Evolutionary conservation across 2,113 vertebrate genomes (phyloP).

Genomic region (Pleuronectes platessa): DNA sequence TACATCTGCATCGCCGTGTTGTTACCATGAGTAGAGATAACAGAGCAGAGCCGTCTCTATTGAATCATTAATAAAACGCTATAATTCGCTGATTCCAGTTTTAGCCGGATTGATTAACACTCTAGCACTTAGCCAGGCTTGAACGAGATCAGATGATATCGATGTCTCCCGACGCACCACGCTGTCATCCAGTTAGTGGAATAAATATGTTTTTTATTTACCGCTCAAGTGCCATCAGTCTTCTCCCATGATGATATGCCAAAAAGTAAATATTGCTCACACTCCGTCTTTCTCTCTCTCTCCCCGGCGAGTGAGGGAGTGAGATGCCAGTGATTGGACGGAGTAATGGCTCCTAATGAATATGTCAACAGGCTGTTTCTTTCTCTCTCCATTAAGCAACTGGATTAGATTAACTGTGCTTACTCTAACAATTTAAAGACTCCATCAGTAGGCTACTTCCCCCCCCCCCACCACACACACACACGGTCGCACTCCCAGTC

Average conservation of each 20-base stretch:
- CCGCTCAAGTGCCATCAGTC: conserved; percentile 54
- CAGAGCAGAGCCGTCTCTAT: conserved; percentile 58
- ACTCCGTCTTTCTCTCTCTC: conserved; percentile 4
- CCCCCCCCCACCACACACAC: conserved; percentile 23
- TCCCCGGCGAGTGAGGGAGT: conserved; percentile 53
- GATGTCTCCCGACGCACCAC: conserved; percentile 49
- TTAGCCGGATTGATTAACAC: conserved; percentile 73
- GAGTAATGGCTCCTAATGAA: conserved; percentile 80
- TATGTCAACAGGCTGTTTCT: conserved; percentile 75
- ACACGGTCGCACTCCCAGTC: conserved; percentile 1
- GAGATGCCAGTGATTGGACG: conserved; percentile 65
- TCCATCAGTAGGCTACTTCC: conserved; percentile 73
- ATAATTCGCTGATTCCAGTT: conserved; percentile 67
- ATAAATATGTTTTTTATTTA: conserved; percentile 71
- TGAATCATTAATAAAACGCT: conserved; percentile 70
- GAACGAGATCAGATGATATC: conserved; percentile 65
- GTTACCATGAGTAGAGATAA: conserved; percentile 68
- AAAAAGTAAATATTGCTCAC: conserved; percentile 51
- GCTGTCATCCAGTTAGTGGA: conserved; percentile 68
- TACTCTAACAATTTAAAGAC: conserved; percentile 74
- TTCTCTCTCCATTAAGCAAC: conserved; percentile 77
- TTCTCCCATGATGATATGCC: conserved; percentile 38
- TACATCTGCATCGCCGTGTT: conserved; percentile 49
- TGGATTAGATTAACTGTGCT: conserved; percentile 78
- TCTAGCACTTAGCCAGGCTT: conserved; percentile 46